These are phyloP conservation scores for Netelia virgata DNA, from an alignment of 2,888 invertebrate species.

Conservation along the genomic window DNA sequence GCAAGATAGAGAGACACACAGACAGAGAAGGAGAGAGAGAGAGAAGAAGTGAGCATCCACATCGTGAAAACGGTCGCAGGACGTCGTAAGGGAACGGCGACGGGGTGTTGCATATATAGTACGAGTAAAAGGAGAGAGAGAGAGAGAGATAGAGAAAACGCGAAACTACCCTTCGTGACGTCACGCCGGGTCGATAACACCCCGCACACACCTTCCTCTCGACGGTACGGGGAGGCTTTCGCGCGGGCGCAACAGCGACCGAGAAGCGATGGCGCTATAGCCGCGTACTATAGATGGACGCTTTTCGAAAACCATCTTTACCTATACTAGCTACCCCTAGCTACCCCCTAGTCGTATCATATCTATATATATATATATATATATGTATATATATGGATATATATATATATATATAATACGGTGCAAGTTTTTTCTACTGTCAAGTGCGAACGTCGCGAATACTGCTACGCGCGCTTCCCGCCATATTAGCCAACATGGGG, in stretches of 20 bases:
- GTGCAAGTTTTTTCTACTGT: neutral
- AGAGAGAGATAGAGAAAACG: slow-evolving; percentile 40
- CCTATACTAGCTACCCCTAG: neutral
- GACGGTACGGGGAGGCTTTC: slow-evolving; percentile 38
- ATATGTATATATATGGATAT: neutral
- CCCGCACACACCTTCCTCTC: slow-evolving; percentile 74
- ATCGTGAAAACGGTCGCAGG: slow-evolving; percentile 33
- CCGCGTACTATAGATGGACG: slow-evolving; percentile 67
- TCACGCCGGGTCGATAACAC: slow-evolving; percentile 82
- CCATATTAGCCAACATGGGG: slow-evolving; percentile 83
- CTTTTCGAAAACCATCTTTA: slow-evolving; percentile 37
- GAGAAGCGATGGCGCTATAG: slow-evolving; percentile 5
- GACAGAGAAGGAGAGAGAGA: slow-evolving; percentile 56
- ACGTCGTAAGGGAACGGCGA: slow-evolving; percentile 45
- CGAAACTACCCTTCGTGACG: slow-evolving; percentile 77
- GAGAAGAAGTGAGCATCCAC: neutral
- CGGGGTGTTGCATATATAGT: slow-evolving; percentile 31
- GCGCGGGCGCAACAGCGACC: slow-evolving; percentile 69
- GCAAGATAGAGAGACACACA: slow-evolving; percentile 12
- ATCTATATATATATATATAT: too few relatives aligned
- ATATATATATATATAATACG: neutral
- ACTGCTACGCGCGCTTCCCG: slow-evolving; percentile 75
- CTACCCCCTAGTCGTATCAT: neutral
- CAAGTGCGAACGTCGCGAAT: neutral
- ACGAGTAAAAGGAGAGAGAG: slow-evolving; percentile 41